Conservation (phyloP, 2,888 invertebrate species). For the Helicoverpa assulta region DNA sequence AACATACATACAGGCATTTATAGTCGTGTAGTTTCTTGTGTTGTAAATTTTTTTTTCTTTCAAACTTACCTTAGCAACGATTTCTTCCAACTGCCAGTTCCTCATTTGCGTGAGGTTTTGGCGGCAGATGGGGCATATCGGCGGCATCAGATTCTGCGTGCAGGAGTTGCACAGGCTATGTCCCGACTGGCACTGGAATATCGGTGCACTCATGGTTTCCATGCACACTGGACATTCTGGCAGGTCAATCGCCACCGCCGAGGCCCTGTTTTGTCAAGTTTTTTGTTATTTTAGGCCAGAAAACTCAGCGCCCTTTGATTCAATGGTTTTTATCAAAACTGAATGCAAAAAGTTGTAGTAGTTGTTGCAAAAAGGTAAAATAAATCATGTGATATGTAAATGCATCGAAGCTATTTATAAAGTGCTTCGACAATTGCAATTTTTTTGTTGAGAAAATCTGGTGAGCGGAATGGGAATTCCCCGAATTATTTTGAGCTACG, state of each 20-base stretch:
- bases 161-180: slow-evolving; percentile 84
- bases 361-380: too few species aligned
- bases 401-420: too few species aligned
- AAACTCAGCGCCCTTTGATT: too few species aligned
- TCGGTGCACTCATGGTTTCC: slow-evolving; percentile 82
- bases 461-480: background rate
- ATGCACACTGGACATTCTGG: slow-evolving; percentile 86
- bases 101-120: slow-evolving; percentile 85
- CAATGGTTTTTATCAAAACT: too few species aligned
- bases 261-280: slow-evolving; percentile 34
- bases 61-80: slow-evolving; percentile 75
- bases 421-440: too few species aligned
- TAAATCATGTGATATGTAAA: too few species aligned
- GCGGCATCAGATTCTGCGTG: slow-evolving; percentile 74
- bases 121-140: slow-evolving; percentile 83
- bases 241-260: slow-evolving; percentile 70
- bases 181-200: slow-evolving; percentile 83
- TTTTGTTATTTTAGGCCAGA: background rate
- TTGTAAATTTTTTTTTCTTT: background rate
- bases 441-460: background rate
- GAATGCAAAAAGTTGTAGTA: too few species aligned
- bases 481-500: background rate
- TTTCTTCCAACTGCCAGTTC: slow-evolving; percentile 83
- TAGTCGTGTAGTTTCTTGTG: too few species aligned
- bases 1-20: too few species aligned